A percentile compares a stretch with the other conserved stretches of the same genome.
These are phyloP conservation scores for Tapera naevia DNA, from an alignment of 2,797 vertebrate genomes.

Conservation along the genomic window DNA sequence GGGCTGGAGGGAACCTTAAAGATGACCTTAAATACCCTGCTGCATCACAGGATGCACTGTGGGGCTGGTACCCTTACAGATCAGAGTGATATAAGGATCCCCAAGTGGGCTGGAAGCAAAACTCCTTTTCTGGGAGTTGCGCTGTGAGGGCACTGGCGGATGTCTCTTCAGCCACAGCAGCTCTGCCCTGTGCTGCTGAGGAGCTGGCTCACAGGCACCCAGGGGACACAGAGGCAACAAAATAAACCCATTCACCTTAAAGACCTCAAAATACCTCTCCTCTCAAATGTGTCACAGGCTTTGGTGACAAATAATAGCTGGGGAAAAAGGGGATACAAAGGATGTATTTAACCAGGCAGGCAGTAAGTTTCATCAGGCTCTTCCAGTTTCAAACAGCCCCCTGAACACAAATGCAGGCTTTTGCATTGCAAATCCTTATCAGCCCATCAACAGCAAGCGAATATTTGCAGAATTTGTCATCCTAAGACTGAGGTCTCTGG, in stretches of 20 bases:
- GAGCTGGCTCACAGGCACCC: background rate
- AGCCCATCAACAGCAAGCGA: background rate
- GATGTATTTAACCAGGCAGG: background rate
- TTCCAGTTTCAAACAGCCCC: background rate
- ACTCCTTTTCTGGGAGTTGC: background rate
- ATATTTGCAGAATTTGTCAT: background rate
- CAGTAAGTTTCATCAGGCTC: background rate
- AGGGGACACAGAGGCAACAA: background rate
- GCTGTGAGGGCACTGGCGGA: background rate
- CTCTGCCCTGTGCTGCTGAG: background rate
- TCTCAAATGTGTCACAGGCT: background rate
- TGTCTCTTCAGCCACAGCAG: background rate
- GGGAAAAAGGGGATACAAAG: background rate
- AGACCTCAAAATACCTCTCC: background rate
- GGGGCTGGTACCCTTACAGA: background rate
- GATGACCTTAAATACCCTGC: background rate
- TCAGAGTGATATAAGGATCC: rapidly evolving
- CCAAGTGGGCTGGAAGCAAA: background rate
- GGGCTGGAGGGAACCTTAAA: no score
- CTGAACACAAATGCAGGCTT: background rate
- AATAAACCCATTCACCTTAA: conserved; percentile 5
- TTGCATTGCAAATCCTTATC: background rate
- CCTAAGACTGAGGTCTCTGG: background rate
- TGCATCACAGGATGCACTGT: background rate
- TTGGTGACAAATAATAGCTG: background rate